Evolutionary conservation across 1,140 invertebrate genomes (phyloP).

Genomic region (Magallana ariakensis): DNA sequence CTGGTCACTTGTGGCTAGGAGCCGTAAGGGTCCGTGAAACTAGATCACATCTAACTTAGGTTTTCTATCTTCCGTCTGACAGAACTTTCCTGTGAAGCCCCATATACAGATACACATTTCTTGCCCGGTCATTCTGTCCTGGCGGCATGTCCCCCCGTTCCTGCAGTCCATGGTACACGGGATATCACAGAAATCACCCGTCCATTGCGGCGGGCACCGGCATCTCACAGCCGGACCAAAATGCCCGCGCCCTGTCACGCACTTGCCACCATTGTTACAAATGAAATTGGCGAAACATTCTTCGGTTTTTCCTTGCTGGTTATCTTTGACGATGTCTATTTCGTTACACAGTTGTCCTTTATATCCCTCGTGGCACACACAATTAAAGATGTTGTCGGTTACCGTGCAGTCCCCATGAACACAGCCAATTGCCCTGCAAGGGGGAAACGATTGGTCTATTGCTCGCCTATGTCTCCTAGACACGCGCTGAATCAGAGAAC

Average conservation of each 20-base stretch:
- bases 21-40: not conserved
- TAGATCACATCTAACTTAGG: not conserved
- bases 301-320: not conserved
- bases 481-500: not conserved
- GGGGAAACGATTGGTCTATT: not conserved
- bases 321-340: not conserved
- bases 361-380: not conserved
- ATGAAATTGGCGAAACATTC: not conserved
- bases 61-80: not conserved
- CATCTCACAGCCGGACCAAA: not conserved
- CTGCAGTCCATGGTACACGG: conserved; percentile 9
- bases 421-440: not conserved
- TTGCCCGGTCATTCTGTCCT: not conserved
- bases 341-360: not conserved
- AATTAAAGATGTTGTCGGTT: not conserved
- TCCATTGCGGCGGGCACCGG: not conserved
- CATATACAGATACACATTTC: conserved; percentile 10
- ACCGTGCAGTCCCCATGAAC: not conserved
- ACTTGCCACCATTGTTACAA: not conserved
- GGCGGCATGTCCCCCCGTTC: not conserved
- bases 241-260: not conserved
- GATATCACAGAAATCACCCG: conserved; percentile 4
- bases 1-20: not conserved
- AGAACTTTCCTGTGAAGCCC: not conserved
- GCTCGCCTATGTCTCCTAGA: conserved; percentile 2